Evolutionary conservation across 1,140 invertebrate species (phyloP).

Genomic region (Drosophila baimaii): DNA sequence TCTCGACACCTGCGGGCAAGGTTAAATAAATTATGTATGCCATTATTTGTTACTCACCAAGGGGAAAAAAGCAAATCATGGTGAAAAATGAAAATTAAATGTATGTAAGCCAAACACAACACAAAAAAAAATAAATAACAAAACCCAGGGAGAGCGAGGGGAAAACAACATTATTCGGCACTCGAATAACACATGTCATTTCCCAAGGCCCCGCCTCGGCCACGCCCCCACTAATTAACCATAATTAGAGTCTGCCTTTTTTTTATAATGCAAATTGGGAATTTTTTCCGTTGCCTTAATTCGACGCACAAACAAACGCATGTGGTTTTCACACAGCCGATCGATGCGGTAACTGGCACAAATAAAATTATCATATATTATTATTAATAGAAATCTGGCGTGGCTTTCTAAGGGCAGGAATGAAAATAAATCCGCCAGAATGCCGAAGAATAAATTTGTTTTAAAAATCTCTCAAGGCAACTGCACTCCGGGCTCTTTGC

Average conservation of each 20-base stretch:
- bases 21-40: conserved; percentile 29
- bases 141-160: conserved; percentile 10
- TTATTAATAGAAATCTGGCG: conserved; percentile 26
- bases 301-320: conserved; percentile 5
- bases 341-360: conserved; percentile 43
- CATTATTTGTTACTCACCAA: not conserved
- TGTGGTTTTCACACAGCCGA: conserved; percentile 21
- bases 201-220: conserved; percentile 49
- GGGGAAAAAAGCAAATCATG: conserved; percentile 61
- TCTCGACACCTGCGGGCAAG: conserved; percentile 88
- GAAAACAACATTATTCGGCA: conserved; percentile 54
- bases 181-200: conserved; percentile 69
- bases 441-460: conserved; percentile 10
- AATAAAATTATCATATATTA: conserved; percentile 31
- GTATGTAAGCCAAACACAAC: conserved; percentile 26
- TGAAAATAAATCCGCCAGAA: not conserved
- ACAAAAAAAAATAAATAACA: conserved; percentile 27
- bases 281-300: conserved; percentile 14
- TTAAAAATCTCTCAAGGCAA: conserved; percentile 12
- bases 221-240: conserved; percentile 58
- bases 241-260: conserved; percentile 64
- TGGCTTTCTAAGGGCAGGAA: conserved; percentile 11
- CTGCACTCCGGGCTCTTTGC: not conserved
- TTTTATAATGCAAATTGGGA: conserved; percentile 52
- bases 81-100: conserved; percentile 66